Conservation (phyloP, 1,140 invertebrate genomes). For the Phymorhynchus buccinoides region DNA sequence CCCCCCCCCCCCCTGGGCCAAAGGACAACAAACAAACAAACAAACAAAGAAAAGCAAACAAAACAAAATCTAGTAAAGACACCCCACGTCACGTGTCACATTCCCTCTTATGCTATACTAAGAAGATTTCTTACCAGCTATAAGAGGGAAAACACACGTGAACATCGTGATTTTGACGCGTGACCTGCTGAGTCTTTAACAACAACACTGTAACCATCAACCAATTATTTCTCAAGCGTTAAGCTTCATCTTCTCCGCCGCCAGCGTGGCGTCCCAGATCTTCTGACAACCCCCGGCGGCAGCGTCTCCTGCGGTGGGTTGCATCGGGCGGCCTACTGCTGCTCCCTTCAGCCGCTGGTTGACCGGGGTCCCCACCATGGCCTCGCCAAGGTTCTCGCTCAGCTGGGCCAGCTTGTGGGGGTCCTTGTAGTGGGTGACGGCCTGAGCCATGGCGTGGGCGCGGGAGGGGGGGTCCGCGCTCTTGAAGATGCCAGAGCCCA, state of each 20-base stretch:
- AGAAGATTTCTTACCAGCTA: too few relatives aligned
- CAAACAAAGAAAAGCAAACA: too few relatives aligned
- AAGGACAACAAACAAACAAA: too few relatives aligned
- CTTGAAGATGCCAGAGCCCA: slow-evolving; percentile 70
- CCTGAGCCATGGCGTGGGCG: slow-evolving; percentile 67
- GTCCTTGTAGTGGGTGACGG: slow-evolving; percentile 68
- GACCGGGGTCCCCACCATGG: slow-evolving; percentile 63
- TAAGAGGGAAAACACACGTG: too few relatives aligned
- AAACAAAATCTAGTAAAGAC: background rate
- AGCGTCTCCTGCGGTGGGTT: background rate
- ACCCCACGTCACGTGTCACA: background rate
- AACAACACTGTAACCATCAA: background rate
- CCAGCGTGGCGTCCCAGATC: slow-evolving; percentile 33
- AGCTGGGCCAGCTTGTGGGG: slow-evolving; percentile 59
- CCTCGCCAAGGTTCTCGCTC: slow-evolving; percentile 62
- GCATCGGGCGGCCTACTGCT: too few relatives aligned
- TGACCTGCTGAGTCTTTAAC: background rate
- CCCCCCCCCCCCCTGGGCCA: too few relatives aligned
- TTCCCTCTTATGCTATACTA: background rate
- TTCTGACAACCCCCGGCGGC: slow-evolving; percentile 12
- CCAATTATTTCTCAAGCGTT: slow-evolving; percentile 16
- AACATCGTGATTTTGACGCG: too few relatives aligned
- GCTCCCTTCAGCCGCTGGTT: slow-evolving; percentile 12
- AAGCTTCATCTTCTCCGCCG: slow-evolving; percentile 30
- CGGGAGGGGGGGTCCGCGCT: slow-evolving; percentile 59